Conservation (phyloP, 2,888 invertebrate species). For the Cryptocheilus praepositus region DNA sequence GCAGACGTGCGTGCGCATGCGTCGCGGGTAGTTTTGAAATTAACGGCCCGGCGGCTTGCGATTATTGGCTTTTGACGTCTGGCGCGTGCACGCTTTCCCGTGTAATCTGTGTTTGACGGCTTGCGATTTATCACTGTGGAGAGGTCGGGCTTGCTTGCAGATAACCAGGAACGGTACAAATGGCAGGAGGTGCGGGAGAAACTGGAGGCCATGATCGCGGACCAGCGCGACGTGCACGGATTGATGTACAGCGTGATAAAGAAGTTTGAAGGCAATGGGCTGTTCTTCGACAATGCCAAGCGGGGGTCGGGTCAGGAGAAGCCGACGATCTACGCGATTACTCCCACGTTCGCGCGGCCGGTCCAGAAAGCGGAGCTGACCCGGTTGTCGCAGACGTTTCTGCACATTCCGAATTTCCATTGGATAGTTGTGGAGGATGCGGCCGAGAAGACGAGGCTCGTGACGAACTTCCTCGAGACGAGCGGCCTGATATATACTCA, state of each 20-base stretch:
- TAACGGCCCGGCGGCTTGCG: neutral
- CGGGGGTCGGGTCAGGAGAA: neutral
- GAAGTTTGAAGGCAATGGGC: slow-evolving; percentile 36
- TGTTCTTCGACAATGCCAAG: slow-evolving; percentile 1
- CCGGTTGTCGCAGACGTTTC: slow-evolving; percentile 90
- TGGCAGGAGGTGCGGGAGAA: slow-evolving; percentile 37
- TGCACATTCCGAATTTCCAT: slow-evolving; percentile 90
- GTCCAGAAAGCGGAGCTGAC: slow-evolving; percentile 97
- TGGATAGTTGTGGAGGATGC: slow-evolving; percentile 97
- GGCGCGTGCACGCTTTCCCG: too few relatives aligned
- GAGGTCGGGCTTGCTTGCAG: slow-evolving; percentile 20
- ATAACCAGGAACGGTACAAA: slow-evolving; percentile 43
- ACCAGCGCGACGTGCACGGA: slow-evolving; percentile 30
- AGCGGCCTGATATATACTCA: slow-evolving; percentile 83
- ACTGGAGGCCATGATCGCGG: slow-evolving; percentile 29
- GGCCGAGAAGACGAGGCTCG: slow-evolving; percentile 81
- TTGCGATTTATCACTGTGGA: neutral
- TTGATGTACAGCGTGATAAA: slow-evolving; percentile 31
- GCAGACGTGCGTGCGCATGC: too few relatives aligned
- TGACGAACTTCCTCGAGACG: slow-evolving; percentile 82
- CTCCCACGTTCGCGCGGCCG: slow-evolving; percentile 91
- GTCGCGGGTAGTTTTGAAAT: too few relatives aligned
- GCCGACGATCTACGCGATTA: slow-evolving; percentile 91
- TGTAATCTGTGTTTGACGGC: too few relatives aligned
- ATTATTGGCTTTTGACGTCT: too few relatives aligned